Conservation (phyloP, 2,113 vertebrate species). For the Heterochromis multidens region DNA sequence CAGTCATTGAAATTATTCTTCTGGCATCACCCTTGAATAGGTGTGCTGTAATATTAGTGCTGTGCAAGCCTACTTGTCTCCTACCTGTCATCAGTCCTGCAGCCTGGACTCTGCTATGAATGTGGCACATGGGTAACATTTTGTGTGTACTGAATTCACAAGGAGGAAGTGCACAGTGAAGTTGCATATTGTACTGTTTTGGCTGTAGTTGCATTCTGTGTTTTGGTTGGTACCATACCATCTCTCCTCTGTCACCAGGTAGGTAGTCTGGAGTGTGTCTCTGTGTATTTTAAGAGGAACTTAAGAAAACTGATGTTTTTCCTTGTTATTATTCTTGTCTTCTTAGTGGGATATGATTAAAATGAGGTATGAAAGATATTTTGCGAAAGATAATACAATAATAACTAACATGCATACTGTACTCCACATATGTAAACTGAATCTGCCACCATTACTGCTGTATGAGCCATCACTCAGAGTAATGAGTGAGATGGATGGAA, state of each 20-base stretch:
- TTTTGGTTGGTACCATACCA: constrained; percentile 45
- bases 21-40: constrained; percentile 1
- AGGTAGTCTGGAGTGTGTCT: constrained; percentile 41
- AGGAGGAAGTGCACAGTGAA: constrained; percentile 11
- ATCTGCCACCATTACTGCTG: background rate
- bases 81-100: background rate
- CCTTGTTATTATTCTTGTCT: background rate
- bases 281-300: constrained; percentile 22
- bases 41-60: background rate
- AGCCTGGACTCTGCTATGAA: constrained; percentile 20
- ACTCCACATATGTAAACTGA: background rate
- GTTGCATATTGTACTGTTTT: constrained; percentile 21
- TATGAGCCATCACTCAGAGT: background rate
- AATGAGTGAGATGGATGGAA: background rate
- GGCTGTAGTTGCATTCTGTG: constrained; percentile 10
- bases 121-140: constrained; percentile 1
- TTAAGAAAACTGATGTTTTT: background rate
- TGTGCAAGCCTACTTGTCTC: background rate
- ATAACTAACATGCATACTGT: background rate
- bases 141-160: background rate
- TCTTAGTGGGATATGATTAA: background rate
- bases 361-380: background rate
- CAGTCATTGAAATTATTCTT: constrained; percentile 9
- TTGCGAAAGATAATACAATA: background rate
- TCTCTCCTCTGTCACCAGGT: constrained; percentile 45